These are phyloP conservation scores for Philaenus spumarius DNA, from an alignment of 1,140 invertebrate species.

Conservation along the genomic window DNA sequence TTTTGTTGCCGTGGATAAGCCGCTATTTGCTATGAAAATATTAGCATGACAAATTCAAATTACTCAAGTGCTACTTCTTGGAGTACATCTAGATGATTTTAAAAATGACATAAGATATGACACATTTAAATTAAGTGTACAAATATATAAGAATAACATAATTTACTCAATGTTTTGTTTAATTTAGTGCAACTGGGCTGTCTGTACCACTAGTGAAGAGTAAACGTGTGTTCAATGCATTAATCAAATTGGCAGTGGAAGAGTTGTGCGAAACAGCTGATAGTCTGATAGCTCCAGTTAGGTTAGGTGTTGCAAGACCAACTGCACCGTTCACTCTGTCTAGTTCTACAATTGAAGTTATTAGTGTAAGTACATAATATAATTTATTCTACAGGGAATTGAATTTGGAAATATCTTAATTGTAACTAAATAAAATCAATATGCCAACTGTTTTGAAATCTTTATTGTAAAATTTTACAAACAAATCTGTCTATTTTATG, in stretches of 20 bases:
- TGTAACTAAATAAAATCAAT: no score
- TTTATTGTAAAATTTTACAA: no score
- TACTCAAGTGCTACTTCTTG: neutral
- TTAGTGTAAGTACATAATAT: constrained; percentile 69
- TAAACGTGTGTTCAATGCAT: constrained; percentile 84
- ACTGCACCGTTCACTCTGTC: constrained; percentile 88
- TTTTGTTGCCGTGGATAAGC: no score
- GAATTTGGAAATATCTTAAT: no score
- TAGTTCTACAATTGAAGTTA: constrained; percentile 57
- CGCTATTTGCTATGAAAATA: no score
- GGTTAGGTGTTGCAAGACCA: constrained; percentile 88
- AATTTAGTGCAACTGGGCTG: constrained; percentile 10
- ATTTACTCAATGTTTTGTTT: no score
- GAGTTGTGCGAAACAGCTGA: constrained; percentile 95
- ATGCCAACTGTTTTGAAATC: no score
- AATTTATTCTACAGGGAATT: no score
- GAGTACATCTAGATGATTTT: neutral
- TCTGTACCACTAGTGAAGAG: constrained; percentile 57
- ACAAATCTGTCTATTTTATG: no score
- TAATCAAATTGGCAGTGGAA: constrained; percentile 86
- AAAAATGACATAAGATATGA: neutral
- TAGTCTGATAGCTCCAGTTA: constrained; percentile 89
- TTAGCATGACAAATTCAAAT: no score
- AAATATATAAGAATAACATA: no score
- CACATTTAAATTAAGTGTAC: no score